phyloP scores from a whole-genome alignment of 2,888 invertebrate genomes.

The Cylindroiulus punctatus region DNA sequence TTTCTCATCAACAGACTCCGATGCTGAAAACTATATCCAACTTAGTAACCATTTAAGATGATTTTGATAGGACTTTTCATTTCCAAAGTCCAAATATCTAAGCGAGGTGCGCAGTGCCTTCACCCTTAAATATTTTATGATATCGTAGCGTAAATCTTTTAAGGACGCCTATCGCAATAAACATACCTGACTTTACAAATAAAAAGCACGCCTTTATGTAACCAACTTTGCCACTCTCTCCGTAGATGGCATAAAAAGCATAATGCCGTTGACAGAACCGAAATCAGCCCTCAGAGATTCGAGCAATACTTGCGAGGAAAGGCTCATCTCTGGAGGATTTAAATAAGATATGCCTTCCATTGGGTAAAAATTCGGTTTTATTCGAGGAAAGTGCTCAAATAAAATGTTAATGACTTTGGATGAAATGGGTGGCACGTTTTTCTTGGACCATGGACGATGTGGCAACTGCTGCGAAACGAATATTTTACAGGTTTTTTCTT shows the following conservation, averaged over 20 bases:
- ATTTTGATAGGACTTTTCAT: too few species aligned
- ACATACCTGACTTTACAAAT: neutral
- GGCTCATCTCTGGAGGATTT: neutral
- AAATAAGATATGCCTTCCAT: neutral
- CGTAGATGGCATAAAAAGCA: neutral
- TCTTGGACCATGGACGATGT: neutral
- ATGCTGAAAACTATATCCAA: too few species aligned
- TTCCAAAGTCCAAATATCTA: neutral
- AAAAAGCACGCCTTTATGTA: neutral
- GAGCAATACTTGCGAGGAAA: neutral
- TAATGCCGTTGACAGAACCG: neutral
- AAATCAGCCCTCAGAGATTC: neutral
- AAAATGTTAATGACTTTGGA: constrained; percentile 10
- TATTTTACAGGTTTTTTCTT: neutral
- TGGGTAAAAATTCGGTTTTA: constrained; percentile 9
- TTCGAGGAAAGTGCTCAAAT: neutral
- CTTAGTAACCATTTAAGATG: too few species aligned
- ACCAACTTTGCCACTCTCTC: neutral
- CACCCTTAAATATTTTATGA: neutral
- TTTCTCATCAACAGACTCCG: too few species aligned
- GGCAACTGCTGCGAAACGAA: neutral
- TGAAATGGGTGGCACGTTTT: neutral
- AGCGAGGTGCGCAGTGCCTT: neutral
- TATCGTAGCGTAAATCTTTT: neutral
- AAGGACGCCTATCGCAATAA: neutral